Conservation (phyloP, 2,797 vertebrate species). For the Leptatherina wallacei region DNA sequence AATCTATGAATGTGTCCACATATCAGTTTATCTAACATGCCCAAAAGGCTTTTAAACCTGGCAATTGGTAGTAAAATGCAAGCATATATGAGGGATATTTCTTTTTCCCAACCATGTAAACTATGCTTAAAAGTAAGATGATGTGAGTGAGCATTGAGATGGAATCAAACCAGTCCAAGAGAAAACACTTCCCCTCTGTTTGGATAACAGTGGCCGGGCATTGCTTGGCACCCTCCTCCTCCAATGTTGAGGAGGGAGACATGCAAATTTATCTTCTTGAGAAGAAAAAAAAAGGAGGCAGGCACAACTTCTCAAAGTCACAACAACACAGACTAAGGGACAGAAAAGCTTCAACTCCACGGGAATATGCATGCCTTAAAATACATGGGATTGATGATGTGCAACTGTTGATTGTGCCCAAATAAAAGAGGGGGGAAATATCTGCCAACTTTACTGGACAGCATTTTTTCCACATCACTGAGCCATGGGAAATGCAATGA, state of each 20-base stretch:
- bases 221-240: conserved; percentile 66
- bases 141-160: conserved; percentile 31
- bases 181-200: conserved; percentile 51
- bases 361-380: conserved; percentile 36
- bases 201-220: conserved; percentile 53
- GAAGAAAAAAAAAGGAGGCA: conserved; percentile 50
- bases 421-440: conserved; percentile 13
- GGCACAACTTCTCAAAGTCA: conserved; percentile 61
- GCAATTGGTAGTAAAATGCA: neutral
- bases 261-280: conserved; percentile 72
- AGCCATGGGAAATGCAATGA: conserved; percentile 67
- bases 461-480: conserved; percentile 54
- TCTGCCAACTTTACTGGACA: conserved; percentile 52
- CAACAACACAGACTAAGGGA: conserved; percentile 53
- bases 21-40: neutral
- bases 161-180: conserved; percentile 24
- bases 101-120: neutral
- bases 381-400: conserved; percentile 21
- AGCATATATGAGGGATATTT: neutral
- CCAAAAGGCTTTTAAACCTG: neutral
- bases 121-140: neutral
- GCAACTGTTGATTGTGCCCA: conserved; percentile 15
- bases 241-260: conserved; percentile 69
- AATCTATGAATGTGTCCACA: neutral
- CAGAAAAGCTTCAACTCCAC: conserved; percentile 31